phyloP scores from a whole-genome alignment of 2,888 invertebrate genomes.

The Parelbella ahira region DNA sequence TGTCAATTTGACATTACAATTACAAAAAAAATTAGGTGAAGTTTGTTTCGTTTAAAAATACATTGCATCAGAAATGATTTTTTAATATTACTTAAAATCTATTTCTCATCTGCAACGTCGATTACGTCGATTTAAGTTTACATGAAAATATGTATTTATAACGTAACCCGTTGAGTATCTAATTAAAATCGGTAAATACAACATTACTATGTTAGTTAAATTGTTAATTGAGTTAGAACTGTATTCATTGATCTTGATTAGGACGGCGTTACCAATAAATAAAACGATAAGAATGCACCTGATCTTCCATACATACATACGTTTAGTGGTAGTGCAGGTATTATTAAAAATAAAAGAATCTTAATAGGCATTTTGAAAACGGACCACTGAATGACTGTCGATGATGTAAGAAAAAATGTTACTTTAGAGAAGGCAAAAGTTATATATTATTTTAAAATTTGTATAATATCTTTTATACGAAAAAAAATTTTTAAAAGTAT shows the following conservation, averaged over 20 bases:
- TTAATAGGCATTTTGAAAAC: conserved; percentile 19
- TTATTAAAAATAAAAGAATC: conserved; percentile 13
- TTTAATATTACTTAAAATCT: too few relatives aligned
- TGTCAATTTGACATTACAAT: too few relatives aligned
- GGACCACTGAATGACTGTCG: not conserved
- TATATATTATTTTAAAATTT: too few relatives aligned
- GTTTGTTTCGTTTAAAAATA: too few relatives aligned
- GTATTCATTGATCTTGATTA: conserved; percentile 14
- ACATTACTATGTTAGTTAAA: conserved; percentile 14
- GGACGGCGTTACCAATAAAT: conserved; percentile 15
- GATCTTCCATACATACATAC: conserved; percentile 21
- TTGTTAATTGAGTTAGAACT: conserved; percentile 5
- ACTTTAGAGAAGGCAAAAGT: conserved; percentile 7
- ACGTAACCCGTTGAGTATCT: too few relatives aligned
- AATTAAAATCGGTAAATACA: conserved; percentile 1
- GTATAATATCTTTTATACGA: too few relatives aligned
- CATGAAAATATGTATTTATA: too few relatives aligned
- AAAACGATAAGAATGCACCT: conserved; percentile 23
- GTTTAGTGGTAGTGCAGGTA: conserved; percentile 13
- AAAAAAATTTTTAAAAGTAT: too few relatives aligned
- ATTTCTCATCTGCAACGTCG: too few relatives aligned
- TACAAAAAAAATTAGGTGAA: too few relatives aligned
- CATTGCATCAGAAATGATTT: too few relatives aligned
- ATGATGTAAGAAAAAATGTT: not conserved
- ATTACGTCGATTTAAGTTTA: too few relatives aligned